Evolutionary conservation across 2,888 invertebrate genomes (phyloP).

Genomic region (Epistrophella euchroma): DNA sequence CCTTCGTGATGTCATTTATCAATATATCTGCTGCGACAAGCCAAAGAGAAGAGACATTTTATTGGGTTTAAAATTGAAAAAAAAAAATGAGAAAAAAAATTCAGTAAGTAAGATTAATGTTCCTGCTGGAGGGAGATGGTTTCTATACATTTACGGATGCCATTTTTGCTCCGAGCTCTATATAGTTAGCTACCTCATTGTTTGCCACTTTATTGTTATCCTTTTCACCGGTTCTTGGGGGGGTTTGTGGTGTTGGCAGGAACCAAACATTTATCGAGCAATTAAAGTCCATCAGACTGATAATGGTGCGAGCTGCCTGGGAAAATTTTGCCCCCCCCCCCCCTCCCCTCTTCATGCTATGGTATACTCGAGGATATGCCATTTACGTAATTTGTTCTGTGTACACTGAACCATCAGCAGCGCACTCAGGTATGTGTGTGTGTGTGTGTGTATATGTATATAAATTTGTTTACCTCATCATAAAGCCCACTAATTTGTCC

Average conservation of each 20-base stretch:
- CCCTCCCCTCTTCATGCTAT: slow-evolving; percentile 10
- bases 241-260: slow-evolving; percentile 45
- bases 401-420: slow-evolving; percentile 19
- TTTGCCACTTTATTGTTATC: slow-evolving; percentile 72
- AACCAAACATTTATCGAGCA: slow-evolving; percentile 74
- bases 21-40: slow-evolving; percentile 48
- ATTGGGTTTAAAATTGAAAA: slow-evolving; percentile 29
- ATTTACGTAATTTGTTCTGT: slow-evolving; percentile 71
- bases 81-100: slow-evolving; percentile 28
- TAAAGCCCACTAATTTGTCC: slow-evolving; percentile 76
- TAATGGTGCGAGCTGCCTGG: slow-evolving; percentile 37
- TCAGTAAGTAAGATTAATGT: slow-evolving; percentile 72
- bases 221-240: slow-evolving; percentile 51
- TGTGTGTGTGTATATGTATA: slow-evolving; percentile 13
- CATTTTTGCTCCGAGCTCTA: neutral
- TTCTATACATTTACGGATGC: neutral
- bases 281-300: slow-evolving; percentile 72
- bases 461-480: slow-evolving; percentile 64
- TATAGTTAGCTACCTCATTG: slow-evolving; percentile 40
- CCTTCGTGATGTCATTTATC: slow-evolving; percentile 58
- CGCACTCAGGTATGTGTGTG: slow-evolving; percentile 17
- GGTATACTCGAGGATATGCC: slow-evolving; percentile 63
- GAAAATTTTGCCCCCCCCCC: neutral
- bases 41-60: slow-evolving; percentile 27
- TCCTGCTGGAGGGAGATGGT: neutral